Conservation (phyloP, 2,113 vertebrate species). For the human region GRCh38 chr20:528001-528500, state of each 20-base stretch:
- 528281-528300: not conserved
- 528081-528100: not conserved
- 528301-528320: not conserved
- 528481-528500: no score
- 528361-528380: not conserved
- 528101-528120: not conserved
- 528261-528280: not conserved
- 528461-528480: no score
- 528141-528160: not conserved
- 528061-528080: not conserved
- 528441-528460: no score
- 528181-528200: not conserved
- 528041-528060: not conserved
- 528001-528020: not conserved
- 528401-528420: not conserved
- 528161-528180: not conserved
- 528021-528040: not conserved
- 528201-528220: not conserved
- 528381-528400: not conserved
- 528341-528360: not conserved
- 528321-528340: not conserved
- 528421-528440: not conserved
- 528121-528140: not conserved
- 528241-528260: not conserved
- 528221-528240: not conserved